Percentiles rank a stretch among this genome's conserved stretches.
Evolutionary conservation across 2,888 invertebrate genomes (phyloP).

Genomic region (Ptychoptera contaminata): DNA sequence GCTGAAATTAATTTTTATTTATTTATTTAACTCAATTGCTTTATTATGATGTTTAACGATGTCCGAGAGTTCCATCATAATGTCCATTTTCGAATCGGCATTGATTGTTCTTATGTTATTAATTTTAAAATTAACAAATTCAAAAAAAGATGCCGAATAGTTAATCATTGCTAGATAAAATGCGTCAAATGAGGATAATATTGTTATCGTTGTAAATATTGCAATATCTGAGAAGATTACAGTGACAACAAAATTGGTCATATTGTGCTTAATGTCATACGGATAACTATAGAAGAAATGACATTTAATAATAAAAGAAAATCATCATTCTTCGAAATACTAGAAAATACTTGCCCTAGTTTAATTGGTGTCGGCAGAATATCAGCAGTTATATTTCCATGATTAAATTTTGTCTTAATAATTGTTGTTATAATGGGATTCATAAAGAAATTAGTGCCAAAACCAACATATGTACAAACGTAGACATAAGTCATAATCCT

Average conservation of each 20-base stretch:
- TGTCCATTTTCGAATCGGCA: not conserved
- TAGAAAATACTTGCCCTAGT: not conserved
- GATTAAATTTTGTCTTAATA: not conserved
- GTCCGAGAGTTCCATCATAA: not conserved
- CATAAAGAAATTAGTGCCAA: constrained; percentile 3
- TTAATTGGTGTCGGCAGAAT: constrained; percentile 2
- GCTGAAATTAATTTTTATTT: no score
- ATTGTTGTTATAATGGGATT: not conserved
- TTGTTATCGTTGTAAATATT: not conserved
- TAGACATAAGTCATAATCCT: not conserved
- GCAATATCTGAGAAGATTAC: not conserved
- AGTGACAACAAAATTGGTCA: not conserved
- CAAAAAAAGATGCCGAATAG: constrained; percentile 2
- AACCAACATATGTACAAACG: constrained; percentile 1
- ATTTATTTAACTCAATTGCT: constrained; percentile 3
- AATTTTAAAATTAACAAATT: constrained; percentile 1
- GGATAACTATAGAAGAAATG: not conserved
- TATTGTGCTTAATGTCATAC: not conserved
- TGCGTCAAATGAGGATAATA: not conserved
- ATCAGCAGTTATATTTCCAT: not conserved
- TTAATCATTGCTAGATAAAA: constrained; percentile 3
- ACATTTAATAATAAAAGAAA: no score
- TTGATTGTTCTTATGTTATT: not conserved
- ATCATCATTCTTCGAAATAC: no score
- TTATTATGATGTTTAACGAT: constrained; percentile 1